phyloP scores from a whole-genome alignment of 1,140 invertebrate genomes.

The Arctopsyche grandis region DNA sequence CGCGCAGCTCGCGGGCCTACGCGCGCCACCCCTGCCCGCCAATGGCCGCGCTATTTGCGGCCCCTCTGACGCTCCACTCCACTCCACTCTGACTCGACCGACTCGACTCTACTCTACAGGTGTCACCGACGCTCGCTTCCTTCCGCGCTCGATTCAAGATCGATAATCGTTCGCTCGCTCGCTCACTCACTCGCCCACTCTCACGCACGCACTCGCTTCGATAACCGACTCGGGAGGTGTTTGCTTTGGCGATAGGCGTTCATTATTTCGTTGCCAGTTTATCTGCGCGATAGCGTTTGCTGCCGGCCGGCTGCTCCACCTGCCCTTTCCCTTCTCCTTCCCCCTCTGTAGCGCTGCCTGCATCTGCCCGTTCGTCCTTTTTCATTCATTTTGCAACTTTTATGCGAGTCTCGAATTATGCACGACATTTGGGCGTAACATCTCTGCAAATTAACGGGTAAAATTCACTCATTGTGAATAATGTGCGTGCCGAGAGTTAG shows the following conservation, averaged over 20 bases:
- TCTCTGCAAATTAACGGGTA: background rate
- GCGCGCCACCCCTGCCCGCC: slow-evolving; percentile 15
- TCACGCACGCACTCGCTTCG: background rate
- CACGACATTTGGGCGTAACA: background rate
- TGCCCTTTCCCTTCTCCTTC: no score
- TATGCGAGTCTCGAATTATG: background rate
- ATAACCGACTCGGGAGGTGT: background rate
- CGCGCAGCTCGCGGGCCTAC: slow-evolving; percentile 17
- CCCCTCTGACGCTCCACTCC: background rate
- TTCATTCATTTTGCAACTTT: no score
- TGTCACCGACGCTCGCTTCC: background rate
- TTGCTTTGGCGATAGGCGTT: background rate
- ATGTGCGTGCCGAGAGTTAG: no score
- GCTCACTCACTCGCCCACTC: no score
- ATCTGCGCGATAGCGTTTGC: no score
- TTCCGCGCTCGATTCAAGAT: background rate
- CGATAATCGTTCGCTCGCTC: background rate
- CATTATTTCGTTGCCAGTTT: background rate
- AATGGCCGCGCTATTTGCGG: slow-evolving; percentile 4
- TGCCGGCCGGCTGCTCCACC: no score
- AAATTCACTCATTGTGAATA: no score
- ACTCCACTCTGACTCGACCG: background rate
- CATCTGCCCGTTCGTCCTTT: no score
- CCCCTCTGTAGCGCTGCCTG: no score
- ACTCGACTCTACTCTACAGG: slow-evolving; percentile 3